Evolutionary conservation across 2,797 vertebrate genomes (phyloP).

Genomic region (Lepilemur ruficaudatus): DNA sequence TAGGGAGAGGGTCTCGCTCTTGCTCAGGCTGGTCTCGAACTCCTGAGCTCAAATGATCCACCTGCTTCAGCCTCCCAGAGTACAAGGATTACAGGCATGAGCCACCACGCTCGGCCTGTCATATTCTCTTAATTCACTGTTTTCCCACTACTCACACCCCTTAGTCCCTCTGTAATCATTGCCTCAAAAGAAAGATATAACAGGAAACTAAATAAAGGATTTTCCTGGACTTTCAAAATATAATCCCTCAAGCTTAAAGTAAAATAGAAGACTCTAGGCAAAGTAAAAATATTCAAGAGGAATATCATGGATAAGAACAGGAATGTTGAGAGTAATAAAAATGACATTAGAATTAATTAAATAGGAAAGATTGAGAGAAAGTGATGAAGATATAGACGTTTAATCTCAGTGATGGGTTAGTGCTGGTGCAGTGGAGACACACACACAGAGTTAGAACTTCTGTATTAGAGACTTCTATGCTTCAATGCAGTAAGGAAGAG

Average conservation of each 20-base stretch:
- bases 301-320: neutral
- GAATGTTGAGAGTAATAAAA: neutral
- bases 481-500: neutral
- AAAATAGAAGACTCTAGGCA: neutral
- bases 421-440: neutral
- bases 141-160: neutral
- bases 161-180: neutral
- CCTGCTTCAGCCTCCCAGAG: no score
- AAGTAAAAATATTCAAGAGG: neutral
- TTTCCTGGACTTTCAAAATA: neutral
- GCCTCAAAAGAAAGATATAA: neutral
- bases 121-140: neutral
- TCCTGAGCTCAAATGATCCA: no score
- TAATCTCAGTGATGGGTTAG: neutral
- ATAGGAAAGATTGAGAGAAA: neutral
- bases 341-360: neutral
- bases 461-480: no score
- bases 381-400: neutral
- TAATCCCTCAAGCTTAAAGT: neutral
- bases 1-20: no score
- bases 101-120: no score
- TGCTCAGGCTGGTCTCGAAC: no score
- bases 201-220: neutral
- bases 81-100: no score
- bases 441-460: neutral